Conservation (phyloP, 2,113 vertebrate species). For the human (Homo sapiens) region DNA sequence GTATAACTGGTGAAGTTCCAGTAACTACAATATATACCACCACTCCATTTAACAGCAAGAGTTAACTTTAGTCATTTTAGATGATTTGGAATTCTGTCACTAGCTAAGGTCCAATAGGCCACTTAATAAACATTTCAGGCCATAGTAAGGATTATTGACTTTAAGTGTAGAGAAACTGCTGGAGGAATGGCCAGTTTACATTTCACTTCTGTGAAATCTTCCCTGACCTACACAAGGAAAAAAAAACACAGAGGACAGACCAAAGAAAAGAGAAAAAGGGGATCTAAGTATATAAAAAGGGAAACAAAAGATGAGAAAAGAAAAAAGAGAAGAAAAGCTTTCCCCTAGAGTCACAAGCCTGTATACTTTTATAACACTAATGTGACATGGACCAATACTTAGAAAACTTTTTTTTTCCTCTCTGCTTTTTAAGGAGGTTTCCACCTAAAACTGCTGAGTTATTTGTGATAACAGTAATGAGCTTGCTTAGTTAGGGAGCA, state of each 20-base stretch:
- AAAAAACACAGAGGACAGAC: not conserved
- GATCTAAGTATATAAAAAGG: not conserved
- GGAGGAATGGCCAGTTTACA: not conserved
- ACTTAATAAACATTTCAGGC: not conserved
- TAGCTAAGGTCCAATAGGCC: not conserved
- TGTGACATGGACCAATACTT: not conserved
- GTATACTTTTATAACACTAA: not conserved
- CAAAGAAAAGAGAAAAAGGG: not conserved
- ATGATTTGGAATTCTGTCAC: not conserved
- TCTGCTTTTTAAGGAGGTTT: not conserved
- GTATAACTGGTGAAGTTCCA: not conserved
- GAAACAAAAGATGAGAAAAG: not conserved
- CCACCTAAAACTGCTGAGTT: not conserved
- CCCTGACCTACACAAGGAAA: not conserved
- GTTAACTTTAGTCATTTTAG: not conserved
- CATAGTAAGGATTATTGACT: not conserved
- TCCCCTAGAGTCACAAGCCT: not conserved
- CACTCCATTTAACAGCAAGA: not conserved
- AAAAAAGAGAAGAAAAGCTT: not conserved
- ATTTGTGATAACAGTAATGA: not conserved
- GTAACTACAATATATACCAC: not conserved
- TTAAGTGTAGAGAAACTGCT: not conserved
- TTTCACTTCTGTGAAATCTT: not conserved
- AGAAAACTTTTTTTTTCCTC: not conserved
- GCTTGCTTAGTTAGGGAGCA: not conserved